phyloP scores from a whole-genome alignment of 2,888 invertebrate genomes.

The Stenurella melanura region DNA sequence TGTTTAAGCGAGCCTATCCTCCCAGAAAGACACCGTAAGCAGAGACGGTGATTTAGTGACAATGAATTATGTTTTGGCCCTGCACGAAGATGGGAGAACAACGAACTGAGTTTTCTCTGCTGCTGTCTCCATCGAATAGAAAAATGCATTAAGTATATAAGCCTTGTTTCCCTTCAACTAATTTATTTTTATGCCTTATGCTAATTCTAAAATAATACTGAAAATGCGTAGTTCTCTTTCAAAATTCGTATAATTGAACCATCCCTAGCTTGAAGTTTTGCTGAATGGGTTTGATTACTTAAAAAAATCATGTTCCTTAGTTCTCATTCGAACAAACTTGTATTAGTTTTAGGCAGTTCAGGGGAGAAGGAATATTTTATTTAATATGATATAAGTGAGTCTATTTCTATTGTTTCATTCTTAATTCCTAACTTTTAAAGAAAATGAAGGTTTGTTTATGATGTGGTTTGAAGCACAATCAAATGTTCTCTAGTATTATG shows the following conservation, averaged over 20 bases:
- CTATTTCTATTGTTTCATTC: no score
- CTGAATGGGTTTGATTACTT: neutral
- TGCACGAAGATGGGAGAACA: constrained; percentile 50
- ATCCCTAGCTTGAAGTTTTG: neutral
- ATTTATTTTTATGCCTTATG: constrained; percentile 54
- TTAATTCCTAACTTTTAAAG: no score
- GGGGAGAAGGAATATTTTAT: no score
- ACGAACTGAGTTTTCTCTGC: constrained; percentile 43
- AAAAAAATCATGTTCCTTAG: no score
- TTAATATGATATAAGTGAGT: no score
- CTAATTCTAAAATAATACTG: constrained; percentile 29
- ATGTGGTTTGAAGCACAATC: no score
- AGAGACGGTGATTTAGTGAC: constrained; percentile 47
- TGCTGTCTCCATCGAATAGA: constrained; percentile 50
- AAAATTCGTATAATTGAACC: neutral
- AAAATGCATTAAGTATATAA: constrained; percentile 58
- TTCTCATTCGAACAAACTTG: no score
- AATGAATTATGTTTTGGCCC: constrained; percentile 53
- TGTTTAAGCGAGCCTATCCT: constrained; percentile 55
- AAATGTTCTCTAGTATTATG: no score
- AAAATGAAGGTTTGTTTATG: no score
- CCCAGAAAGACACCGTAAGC: constrained; percentile 40
- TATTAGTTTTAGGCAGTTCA: no score
- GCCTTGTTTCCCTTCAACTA: constrained; percentile 58
- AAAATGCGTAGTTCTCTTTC: neutral